phyloP scores from a whole-genome alignment of 2,797 vertebrate genomes.

The Catharus ustulatus region DNA sequence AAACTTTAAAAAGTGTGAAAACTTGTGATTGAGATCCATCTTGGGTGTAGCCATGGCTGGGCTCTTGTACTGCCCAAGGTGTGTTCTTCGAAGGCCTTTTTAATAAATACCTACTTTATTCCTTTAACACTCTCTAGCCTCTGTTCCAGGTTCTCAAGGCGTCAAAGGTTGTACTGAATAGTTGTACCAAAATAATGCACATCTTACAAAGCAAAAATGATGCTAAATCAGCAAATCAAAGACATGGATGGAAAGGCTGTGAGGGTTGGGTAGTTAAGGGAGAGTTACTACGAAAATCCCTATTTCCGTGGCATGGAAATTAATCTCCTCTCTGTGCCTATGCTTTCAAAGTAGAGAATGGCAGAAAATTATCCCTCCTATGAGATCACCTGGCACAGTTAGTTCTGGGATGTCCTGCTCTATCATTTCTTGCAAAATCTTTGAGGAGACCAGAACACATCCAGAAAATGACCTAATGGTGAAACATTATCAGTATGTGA shows the following conservation, averaged over 20 bases:
- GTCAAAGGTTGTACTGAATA: neutral
- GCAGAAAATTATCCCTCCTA: neutral
- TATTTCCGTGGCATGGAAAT: neutral
- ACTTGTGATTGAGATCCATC: neutral
- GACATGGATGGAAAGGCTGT: accelerated
- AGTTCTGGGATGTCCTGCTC: neutral
- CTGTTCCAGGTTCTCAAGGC: neutral
- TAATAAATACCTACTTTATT: neutral
- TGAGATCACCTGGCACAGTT: neutral
- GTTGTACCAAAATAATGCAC: neutral
- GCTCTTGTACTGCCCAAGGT: neutral
- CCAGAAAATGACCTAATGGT: neutral
- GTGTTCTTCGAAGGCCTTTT: neutral
- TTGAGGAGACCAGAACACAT: neutral
- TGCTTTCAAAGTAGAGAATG: neutral
- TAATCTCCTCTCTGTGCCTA: neutral
- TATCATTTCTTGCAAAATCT: neutral
- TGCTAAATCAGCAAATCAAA: neutral
- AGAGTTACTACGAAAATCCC: neutral
- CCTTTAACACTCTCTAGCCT: neutral
- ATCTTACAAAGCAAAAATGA: neutral
- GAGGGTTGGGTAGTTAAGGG: accelerated
- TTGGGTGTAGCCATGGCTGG: neutral
- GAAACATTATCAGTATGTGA: neutral
- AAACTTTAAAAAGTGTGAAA: neutral